Evolutionary conservation across 2,113 vertebrate species (phyloP).

Genomic region (Rhodinocichla rosea): DNA sequence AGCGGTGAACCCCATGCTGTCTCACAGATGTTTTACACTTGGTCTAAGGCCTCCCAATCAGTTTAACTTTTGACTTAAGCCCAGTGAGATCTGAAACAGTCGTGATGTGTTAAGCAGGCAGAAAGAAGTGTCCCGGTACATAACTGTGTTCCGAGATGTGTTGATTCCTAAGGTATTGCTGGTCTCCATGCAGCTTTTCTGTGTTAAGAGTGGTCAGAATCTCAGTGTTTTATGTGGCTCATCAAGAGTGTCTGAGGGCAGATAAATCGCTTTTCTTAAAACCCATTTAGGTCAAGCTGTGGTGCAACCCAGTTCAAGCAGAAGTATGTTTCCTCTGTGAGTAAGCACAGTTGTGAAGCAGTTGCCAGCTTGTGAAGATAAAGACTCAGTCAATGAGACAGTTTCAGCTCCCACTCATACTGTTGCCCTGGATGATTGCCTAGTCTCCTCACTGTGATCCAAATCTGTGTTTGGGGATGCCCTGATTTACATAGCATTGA

Average conservation of each 20-base stretch:
- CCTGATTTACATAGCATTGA: constrained; percentile 22
- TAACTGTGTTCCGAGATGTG: neutral
- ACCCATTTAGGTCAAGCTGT: neutral
- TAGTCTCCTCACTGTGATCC: constrained; percentile 20
- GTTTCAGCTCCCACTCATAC: constrained; percentile 28
- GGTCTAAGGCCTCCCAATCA: neutral
- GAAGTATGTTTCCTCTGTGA: neutral
- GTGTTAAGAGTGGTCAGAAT: neutral
- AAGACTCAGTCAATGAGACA: constrained; percentile 7
- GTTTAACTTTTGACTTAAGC: neutral
- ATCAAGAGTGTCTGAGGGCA: neutral
- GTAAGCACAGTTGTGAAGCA: neutral
- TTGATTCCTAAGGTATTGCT: neutral
- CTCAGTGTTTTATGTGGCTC: neutral
- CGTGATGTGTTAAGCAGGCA: neutral
- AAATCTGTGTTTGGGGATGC: constrained; percentile 12
- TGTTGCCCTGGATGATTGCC: constrained; percentile 59
- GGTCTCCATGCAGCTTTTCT: neutral
- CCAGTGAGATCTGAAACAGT: neutral
- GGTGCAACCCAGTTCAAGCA: neutral
- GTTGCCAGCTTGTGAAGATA: constrained; percentile 22
- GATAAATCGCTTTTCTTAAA: neutral
- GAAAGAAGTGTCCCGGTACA: accelerated
- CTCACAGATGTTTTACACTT: neutral
- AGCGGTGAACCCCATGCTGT: neutral